Base-by-base conservation (phyloP, 2,888 invertebrate species). In the Anticlea derivata region DNA sequence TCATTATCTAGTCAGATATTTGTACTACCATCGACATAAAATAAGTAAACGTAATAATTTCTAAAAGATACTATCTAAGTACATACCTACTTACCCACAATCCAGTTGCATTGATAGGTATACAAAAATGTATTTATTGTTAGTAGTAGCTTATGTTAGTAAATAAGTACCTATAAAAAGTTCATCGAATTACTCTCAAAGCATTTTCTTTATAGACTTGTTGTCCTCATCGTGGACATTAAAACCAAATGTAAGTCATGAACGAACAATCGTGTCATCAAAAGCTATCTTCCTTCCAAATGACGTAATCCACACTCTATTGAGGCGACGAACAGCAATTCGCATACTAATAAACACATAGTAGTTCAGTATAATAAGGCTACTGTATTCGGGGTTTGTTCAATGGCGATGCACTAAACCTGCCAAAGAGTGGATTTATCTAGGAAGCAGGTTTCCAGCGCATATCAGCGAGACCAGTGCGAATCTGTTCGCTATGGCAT, bases 321-420 rank as follows among this genome's bases (percentile, higher is more conserved):
- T 64, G 61, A 66, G 47, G 63, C 57, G 66, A 68, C 67, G 66
- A 72, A 63, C 54, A 50, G 55, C 59, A 53, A 56, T 72, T 68
- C 64, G 72, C 72, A 73, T 70, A 72, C 61, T 68, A 71, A 72
- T 73, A 58, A 61, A 63, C 38, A 61, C 60, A 60, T 63, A 60
- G 61, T 44, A 65, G 66, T 69, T 66, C 62, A 67, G 60, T 67
- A 68, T 68, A 68, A 58, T 41, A 37, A 29, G 17, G 47, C 37
- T 45, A 43, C 50, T 54, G 46, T 23, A 33, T 57, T 51, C 60
- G 47, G 54, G 51, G 52, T 49, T 60, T 31, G 40, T 31, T 41
- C 43, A 38, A 46, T 43, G 30, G 30, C 24, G 13, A 29, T 23
- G 49, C 17, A 8, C 37, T 43, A 31, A 37, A 37, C 37, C 12